A percentile compares a stretch with the other conserved stretches of the same genome.
phyloP scores from a whole-genome alignment of 2,888 invertebrate species.

The Odiellus spinosus region DNA sequence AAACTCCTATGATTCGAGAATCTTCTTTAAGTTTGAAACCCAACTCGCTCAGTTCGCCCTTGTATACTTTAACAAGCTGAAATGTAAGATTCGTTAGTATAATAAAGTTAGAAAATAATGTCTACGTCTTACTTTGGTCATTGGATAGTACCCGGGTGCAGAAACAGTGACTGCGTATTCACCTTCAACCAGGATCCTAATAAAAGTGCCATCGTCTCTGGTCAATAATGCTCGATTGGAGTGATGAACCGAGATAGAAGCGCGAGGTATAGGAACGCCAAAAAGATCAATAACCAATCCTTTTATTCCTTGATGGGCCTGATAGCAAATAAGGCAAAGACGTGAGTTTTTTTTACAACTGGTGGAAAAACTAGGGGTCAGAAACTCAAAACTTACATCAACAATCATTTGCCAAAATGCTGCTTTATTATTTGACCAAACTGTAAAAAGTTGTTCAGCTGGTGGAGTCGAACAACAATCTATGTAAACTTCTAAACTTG shows the following conservation, averaged over 20 bases:
- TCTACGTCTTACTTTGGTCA: constrained; percentile 10
- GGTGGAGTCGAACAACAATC: constrained; percentile 10
- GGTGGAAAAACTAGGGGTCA: no score
- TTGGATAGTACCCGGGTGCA: constrained; percentile 47
- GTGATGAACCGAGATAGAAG: constrained; percentile 54
- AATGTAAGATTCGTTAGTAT: not conserved
- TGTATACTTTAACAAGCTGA: constrained; percentile 13
- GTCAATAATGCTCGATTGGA: constrained; percentile 62
- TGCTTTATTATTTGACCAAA: constrained; percentile 11
- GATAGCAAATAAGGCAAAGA: not conserved
- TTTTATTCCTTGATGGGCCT: constrained; percentile 12
- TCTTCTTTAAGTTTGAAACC: constrained; percentile 12
- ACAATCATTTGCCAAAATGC: constrained; percentile 8
- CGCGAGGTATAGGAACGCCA: constrained; percentile 45
- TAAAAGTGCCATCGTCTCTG: constrained; percentile 70
- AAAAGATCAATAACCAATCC: constrained; percentile 5
- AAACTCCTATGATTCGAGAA: constrained; percentile 13
- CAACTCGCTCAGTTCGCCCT: constrained; percentile 8
- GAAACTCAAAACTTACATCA: constrained; percentile 7
- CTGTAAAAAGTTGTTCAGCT: constrained; percentile 8
- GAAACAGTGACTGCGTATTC: constrained; percentile 54
- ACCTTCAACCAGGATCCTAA: constrained; percentile 80
- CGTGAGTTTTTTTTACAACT: no score
- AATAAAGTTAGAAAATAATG: not conserved
- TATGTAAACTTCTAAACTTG: constrained; percentile 9